Evolutionary conservation across 2,888 invertebrate genomes (phyloP).

Genomic region (Anoncus sp.): DNA sequence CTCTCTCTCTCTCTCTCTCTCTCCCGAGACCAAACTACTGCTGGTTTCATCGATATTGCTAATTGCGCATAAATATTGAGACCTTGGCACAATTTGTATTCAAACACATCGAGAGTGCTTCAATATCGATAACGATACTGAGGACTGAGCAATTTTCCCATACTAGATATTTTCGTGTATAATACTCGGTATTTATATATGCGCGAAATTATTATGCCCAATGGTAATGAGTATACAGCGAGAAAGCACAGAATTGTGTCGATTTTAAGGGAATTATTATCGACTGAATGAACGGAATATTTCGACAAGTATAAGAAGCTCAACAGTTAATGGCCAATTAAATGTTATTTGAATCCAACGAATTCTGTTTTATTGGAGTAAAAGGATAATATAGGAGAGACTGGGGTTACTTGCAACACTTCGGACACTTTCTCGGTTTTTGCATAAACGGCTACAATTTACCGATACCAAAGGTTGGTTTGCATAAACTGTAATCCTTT

Average conservation of each 20-base stretch:
- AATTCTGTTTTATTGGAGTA: too few relatives aligned
- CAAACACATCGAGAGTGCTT: constrained; percentile 1
- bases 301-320: neutral
- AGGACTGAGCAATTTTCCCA: neutral
- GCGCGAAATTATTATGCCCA: neutral
- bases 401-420: too few relatives aligned
- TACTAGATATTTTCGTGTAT: neutral
- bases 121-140: constrained; percentile 24
- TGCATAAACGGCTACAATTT: too few relatives aligned
- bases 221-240: neutral
- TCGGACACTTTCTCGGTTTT: too few relatives aligned
- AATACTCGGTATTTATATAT: neutral
- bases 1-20: too few relatives aligned
- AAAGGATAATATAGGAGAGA: too few relatives aligned
- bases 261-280: neutral
- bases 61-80: constrained; percentile 29
- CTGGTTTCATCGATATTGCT: constrained; percentile 30
- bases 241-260: neutral
- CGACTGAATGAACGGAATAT: neutral
- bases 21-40: neutral
- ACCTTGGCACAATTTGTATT: constrained; percentile 5
- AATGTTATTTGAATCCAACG: too few relatives aligned
- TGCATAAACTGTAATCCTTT: too few relatives aligned
- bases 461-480: too few relatives aligned
- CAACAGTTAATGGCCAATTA: too few relatives aligned